phyloP scores from a whole-genome alignment of 2,113 vertebrate genomes.

The Gasterosteus aculeatus region DNA sequence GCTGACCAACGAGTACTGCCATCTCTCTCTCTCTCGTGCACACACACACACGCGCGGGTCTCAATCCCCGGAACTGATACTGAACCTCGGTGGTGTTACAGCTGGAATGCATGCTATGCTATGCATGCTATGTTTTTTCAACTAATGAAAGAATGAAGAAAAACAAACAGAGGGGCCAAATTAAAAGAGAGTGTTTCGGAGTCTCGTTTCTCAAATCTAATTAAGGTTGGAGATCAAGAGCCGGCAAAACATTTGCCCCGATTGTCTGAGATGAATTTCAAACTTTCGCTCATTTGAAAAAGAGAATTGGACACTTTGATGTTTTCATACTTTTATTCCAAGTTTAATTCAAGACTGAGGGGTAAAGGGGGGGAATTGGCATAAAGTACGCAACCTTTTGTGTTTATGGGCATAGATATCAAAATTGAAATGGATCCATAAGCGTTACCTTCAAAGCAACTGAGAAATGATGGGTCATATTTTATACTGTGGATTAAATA shows the following conservation, averaged over 20 bases:
- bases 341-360: not conserved
- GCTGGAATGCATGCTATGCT: constrained; percentile 74
- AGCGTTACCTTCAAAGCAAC: not conserved
- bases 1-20: constrained; percentile 3
- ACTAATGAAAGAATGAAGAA: constrained; percentile 78
- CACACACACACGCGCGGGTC: not conserved
- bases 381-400: too few species aligned
- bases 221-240: constrained; percentile 31
- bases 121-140: constrained; percentile 76
- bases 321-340: not conserved
- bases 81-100: constrained; percentile 66
- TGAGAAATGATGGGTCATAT: not conserved
- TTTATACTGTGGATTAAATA: constrained; percentile 1
- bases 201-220: constrained; percentile 20
- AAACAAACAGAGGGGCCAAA: constrained; percentile 70
- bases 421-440: not conserved
- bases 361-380: not conserved
- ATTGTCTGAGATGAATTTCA: constrained; percentile 12
- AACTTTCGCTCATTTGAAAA: constrained; percentile 2
- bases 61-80: constrained; percentile 44
- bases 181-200: constrained; percentile 48
- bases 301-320: not conserved
- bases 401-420: not conserved
- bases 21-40: constrained; percentile 18
- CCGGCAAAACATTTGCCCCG: constrained; percentile 12